Percentiles rank a stretch among this genome's conserved stretches.
Evolutionary conservation across 2,888 invertebrate genomes (phyloP).

Genomic region (Philhelius pedissequus): DNA sequence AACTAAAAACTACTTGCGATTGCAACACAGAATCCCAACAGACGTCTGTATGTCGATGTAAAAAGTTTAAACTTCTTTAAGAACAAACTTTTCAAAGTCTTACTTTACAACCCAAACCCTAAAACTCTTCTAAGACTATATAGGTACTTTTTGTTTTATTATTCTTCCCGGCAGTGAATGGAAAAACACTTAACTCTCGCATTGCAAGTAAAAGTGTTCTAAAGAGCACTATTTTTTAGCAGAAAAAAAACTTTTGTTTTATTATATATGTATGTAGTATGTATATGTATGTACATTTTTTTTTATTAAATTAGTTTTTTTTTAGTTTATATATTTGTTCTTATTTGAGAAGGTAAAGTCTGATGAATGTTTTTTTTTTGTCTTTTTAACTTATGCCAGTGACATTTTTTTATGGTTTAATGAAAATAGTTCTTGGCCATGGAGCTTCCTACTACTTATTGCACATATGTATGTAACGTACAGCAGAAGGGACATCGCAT

Average conservation of each 20-base stretch:
- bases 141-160: constrained; percentile 54
- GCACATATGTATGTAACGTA: no score
- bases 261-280: neutral
- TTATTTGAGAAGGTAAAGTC: neutral
- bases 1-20: constrained; percentile 48
- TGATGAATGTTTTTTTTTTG: neutral
- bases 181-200: constrained; percentile 46
- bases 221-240: neutral
- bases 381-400: neutral
- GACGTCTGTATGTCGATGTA: constrained; percentile 26
- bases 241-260: neutral
- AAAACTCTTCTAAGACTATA: constrained; percentile 13
- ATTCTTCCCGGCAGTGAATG: constrained; percentile 18
- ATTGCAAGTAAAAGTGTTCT: constrained; percentile 28
- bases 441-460: neutral
- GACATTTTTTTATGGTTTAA: neutral
- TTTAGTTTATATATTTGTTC: neutral
- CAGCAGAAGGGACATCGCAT: no score
- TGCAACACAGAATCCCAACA: constrained; percentile 33
- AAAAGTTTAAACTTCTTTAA: constrained; percentile 25
- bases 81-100: constrained; percentile 33
- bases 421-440: neutral
- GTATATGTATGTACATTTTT: no score
- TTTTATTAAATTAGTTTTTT: constrained; percentile 2
- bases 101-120: constrained; percentile 45